Percentiles rank a stretch among this genome's conserved stretches.
These are phyloP conservation scores for Agonum fuliginosum DNA, from an alignment of 2,888 invertebrate genomes.

Conservation along the genomic window DNA sequence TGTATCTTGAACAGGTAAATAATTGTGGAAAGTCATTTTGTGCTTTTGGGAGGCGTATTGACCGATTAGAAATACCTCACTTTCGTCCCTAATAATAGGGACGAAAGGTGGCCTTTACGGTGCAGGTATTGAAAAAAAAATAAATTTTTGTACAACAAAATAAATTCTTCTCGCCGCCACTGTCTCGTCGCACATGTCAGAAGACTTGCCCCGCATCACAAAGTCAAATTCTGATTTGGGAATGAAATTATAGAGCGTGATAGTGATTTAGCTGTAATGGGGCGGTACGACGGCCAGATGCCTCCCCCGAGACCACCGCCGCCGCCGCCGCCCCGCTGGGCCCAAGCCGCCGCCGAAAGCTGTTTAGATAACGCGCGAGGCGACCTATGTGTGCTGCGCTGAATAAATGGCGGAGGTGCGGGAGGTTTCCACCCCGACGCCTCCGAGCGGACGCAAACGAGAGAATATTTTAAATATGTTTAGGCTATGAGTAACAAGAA, in stretches of 20 bases:
- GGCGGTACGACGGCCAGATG: constrained; percentile 55
- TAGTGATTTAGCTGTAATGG: constrained; percentile 58
- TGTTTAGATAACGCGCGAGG: constrained; percentile 54
- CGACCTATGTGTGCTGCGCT: not conserved
- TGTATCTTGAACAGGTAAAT: too few relatives aligned
- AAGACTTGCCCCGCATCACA: constrained; percentile 69
- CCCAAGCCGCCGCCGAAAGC: constrained; percentile 23
- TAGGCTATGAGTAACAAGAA: too few relatives aligned
- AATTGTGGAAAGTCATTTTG: too few relatives aligned
- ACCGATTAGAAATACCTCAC: too few relatives aligned
- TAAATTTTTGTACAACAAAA: not conserved
- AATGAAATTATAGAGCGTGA: constrained; percentile 58
- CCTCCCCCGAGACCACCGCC: constrained; percentile 61
- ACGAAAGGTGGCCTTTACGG: too few relatives aligned
- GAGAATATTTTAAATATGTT: too few relatives aligned
- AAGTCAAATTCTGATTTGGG: constrained; percentile 71
- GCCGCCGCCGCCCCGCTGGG: constrained; percentile 2
- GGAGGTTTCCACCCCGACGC: not conserved
- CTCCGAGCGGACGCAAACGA: too few relatives aligned
- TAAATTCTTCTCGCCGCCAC: not conserved
- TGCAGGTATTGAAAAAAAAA: too few relatives aligned
- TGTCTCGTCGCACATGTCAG: constrained; percentile 69
- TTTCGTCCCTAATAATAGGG: too few relatives aligned
- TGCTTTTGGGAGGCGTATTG: too few relatives aligned
- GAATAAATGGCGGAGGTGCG: not conserved